Evolutionary conservation across 1,140 invertebrate genomes (phyloP).

Genomic region (Coenobita brevimanus): DNA sequence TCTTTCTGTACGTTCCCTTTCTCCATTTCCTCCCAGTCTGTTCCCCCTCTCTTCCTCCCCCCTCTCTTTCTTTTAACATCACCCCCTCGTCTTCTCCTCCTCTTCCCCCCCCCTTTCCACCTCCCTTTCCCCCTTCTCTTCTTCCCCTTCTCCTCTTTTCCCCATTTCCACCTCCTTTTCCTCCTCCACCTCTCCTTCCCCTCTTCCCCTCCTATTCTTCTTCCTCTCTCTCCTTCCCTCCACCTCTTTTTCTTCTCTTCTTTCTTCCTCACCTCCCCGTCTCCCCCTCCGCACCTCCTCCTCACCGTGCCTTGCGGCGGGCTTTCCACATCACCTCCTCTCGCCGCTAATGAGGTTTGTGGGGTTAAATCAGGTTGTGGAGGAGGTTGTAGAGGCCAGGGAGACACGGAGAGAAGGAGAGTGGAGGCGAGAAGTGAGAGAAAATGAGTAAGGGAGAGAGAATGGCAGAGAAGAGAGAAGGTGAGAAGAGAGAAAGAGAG

Average conservation of each 20-base stretch:
- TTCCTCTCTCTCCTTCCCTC: neutral
- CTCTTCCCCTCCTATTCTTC: neutral
- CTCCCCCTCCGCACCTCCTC: neutral
- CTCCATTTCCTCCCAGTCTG: neutral
- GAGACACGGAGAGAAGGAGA: too few relatives aligned
- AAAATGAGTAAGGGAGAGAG: too few relatives aligned
- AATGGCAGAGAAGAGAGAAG: too few relatives aligned
- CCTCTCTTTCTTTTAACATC: neutral
- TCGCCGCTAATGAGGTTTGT: too few relatives aligned
- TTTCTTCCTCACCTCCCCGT: neutral
- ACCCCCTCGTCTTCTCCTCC: neutral
- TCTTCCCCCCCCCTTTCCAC: conserved; percentile 1
- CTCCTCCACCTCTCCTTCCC: neutral
- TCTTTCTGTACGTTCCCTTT: neutral
- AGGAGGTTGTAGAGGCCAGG: too few relatives aligned
- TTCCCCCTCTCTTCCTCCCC: neutral
- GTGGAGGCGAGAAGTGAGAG: too few relatives aligned
- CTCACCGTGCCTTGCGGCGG: neutral
- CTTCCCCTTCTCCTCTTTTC: neutral
- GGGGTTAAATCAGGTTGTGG: too few relatives aligned
- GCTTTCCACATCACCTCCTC: too few relatives aligned
- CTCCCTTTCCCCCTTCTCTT: conserved; percentile 4
- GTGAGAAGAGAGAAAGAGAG: too few relatives aligned
- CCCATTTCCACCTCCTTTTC: neutral
- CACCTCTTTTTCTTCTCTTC: neutral